Percentiles rank a stretch among this genome's conserved stretches.
phyloP scores from a whole-genome alignment of 1,140 invertebrate species.

The Aphaenogaster floridana region DNA sequence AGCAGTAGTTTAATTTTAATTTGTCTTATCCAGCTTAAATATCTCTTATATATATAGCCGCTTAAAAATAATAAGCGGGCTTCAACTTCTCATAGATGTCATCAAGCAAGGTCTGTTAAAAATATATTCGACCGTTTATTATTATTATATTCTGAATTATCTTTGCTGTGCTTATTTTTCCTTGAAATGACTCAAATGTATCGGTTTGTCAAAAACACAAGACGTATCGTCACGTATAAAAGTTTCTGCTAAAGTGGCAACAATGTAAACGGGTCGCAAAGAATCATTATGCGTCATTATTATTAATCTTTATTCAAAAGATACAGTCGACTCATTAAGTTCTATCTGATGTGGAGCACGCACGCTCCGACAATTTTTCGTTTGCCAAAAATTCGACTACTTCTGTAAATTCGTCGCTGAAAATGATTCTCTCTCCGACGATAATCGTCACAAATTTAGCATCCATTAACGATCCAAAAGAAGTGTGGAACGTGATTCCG shows the following conservation, averaged over 20 bases:
- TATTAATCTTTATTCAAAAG: constrained; percentile 56
- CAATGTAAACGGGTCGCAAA: constrained; percentile 14
- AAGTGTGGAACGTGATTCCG: background rate
- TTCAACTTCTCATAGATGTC: background rate
- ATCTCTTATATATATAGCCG: background rate
- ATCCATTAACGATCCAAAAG: constrained; percentile 45
- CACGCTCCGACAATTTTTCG: constrained; percentile 42
- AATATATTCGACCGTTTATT: constrained; percentile 27
- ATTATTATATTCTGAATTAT: background rate
- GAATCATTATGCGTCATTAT: constrained; percentile 55
- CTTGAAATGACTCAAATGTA: background rate
- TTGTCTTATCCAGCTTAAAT: background rate
- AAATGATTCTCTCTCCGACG: constrained; percentile 12
- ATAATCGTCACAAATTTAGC: constrained; percentile 59
- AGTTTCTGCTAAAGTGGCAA: constrained; percentile 13
- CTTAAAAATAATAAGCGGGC: background rate
- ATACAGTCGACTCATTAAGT: constrained; percentile 13
- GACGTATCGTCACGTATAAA: background rate
- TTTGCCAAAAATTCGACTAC: background rate
- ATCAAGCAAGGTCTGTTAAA: constrained; percentile 21
- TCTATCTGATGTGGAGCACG: background rate
- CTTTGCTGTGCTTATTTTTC: background rate
- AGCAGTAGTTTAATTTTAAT: constrained; percentile 17
- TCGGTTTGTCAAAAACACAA: background rate
- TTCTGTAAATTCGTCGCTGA: constrained; percentile 41